phyloP scores from a whole-genome alignment of 2,797 vertebrate species.

The Nannoperca australis region DNA sequence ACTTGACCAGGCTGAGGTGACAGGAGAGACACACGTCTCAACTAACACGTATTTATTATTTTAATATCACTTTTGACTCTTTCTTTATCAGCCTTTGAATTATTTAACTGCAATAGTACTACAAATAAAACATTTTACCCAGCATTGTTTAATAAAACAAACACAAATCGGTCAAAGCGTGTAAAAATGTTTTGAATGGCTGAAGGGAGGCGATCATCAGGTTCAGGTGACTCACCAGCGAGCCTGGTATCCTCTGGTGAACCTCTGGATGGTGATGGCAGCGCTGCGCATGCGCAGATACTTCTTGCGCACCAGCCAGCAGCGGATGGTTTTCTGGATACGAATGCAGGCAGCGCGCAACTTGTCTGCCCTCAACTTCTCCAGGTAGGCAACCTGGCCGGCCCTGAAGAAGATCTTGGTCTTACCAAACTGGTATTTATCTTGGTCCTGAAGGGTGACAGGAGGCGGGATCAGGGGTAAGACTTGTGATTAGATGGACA shows the following conservation, averaged over 20 bases:
- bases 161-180: not conserved
- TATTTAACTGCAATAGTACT: not conserved
- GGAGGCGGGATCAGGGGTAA: not conserved
- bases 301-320: slow-evolving; percentile 96
- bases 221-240: slow-evolving; percentile 88
- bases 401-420: slow-evolving; percentile 99
- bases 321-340: slow-evolving; percentile 98
- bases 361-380: slow-evolving; percentile 97
- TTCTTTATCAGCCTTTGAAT: not conserved
- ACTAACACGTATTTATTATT: not conserved
- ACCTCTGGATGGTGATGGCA: slow-evolving; percentile 93
- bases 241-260: slow-evolving; percentile 95
- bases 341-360: slow-evolving; percentile 95
- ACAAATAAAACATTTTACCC: not conserved
- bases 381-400: slow-evolving; percentile 97
- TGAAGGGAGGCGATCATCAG: not conserved
- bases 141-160: not conserved
- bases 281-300: slow-evolving; percentile 92
- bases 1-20: slow-evolving; percentile 88
- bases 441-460: slow-evolving; percentile 88
- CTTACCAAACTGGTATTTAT: slow-evolving; percentile 99
- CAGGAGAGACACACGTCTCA: not conserved
- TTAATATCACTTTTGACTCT: not conserved
- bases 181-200: not conserved
- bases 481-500: not conserved